A percentile compares a stretch with the other conserved stretches of the same genome.
phyloP scores from a whole-genome alignment of 2,888 invertebrate species.

The Drosophila seclusa region DNA sequence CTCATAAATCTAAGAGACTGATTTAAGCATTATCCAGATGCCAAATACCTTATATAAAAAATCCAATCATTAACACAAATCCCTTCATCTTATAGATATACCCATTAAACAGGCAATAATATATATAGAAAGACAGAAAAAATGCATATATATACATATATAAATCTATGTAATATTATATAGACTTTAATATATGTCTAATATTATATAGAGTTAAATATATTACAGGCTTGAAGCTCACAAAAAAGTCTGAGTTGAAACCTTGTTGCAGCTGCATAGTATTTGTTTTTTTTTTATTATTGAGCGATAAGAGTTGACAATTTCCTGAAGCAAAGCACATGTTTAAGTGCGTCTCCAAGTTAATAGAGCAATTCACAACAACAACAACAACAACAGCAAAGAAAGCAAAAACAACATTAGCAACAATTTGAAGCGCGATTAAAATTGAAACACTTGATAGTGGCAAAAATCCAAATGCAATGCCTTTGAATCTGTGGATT shows the following conservation, averaged over 20 bases:
- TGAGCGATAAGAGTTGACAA: constrained; percentile 49
- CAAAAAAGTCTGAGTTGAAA: no score
- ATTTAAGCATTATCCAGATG: background rate
- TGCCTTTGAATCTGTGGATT: constrained; percentile 9
- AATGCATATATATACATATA: background rate
- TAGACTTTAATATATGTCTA: background rate
- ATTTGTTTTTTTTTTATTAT: background rate
- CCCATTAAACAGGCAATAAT: background rate
- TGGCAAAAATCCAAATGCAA: constrained; percentile 28
- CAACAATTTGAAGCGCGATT: constrained; percentile 30
- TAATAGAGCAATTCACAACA: constrained; percentile 9
- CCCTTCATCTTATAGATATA: background rate
- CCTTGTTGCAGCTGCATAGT: constrained; percentile 8
- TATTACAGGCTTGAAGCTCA: background rate
- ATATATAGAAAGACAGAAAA: background rate
- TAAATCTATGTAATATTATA: background rate
- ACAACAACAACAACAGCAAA: background rate
- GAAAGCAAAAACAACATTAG: constrained; percentile 1
- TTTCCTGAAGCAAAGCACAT: constrained; percentile 51
- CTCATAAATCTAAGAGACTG: no score
- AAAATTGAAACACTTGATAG: constrained; percentile 10
- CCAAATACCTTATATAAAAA: background rate
- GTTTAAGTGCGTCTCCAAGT: constrained; percentile 20
- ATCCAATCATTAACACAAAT: background rate
- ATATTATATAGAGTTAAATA: background rate